phyloP scores from a whole-genome alignment of 2,797 vertebrate species.

The Myotis vivesi region DNA sequence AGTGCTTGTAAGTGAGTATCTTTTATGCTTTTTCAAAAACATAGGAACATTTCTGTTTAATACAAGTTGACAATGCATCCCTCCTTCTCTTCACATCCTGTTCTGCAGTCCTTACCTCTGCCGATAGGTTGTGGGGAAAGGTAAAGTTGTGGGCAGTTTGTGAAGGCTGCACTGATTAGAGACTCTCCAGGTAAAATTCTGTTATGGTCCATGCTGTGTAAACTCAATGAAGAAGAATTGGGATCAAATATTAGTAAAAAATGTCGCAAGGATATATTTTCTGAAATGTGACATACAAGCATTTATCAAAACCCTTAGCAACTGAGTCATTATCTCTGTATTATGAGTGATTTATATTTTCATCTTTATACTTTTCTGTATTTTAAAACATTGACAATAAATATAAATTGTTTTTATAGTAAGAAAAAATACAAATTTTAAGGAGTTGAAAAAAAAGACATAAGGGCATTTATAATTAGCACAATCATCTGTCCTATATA shows the following conservation, averaged over 20 bases:
- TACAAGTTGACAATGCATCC: background rate
- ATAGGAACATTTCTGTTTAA: background rate
- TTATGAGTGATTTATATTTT: conserved; percentile 37
- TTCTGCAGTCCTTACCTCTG: background rate
- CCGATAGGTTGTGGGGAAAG: background rate
- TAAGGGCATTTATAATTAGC: background rate
- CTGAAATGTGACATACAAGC: conserved; percentile 23
- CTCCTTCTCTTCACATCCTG: background rate
- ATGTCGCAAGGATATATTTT: conserved; percentile 33
- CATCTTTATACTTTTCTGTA: background rate
- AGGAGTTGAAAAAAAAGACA: conserved; percentile 27
- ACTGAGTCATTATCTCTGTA: conserved; percentile 4
- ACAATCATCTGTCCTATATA: background rate
- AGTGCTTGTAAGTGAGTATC: background rate
- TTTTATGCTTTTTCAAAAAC: background rate
- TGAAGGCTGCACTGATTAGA: background rate
- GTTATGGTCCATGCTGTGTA: background rate
- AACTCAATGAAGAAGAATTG: background rate
- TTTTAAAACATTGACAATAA: conserved; percentile 35
- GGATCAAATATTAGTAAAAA: conserved; percentile 12
- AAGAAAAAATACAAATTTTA: conserved; percentile 30
- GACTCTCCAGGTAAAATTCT: conserved; percentile 27
- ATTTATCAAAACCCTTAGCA: conserved; percentile 16
- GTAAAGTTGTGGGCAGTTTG: background rate
- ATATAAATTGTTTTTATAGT: background rate